Evolutionary conservation across 2,888 invertebrate genomes (phyloP).

Genomic region (Entomobrya multifasciata): DNA sequence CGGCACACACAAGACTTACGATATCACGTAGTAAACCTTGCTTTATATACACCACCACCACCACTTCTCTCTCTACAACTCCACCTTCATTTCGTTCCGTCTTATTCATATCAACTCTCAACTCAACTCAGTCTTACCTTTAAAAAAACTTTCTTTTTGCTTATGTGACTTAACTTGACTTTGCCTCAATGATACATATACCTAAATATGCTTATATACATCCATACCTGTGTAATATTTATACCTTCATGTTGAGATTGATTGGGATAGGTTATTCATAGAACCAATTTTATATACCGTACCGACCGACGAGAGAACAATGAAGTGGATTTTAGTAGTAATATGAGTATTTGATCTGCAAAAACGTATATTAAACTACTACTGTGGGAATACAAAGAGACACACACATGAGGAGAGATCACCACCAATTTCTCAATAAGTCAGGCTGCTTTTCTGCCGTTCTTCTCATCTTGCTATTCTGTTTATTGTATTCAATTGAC

Average conservation of each 20-base stretch:
- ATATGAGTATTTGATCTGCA: too few relatives aligned
- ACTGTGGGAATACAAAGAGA: background rate
- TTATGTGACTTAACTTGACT: background rate
- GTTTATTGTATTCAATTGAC: background rate
- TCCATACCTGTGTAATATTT: background rate
- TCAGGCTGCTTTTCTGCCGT: background rate
- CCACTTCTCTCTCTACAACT: conserved; percentile 11
- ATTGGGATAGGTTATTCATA: conserved; percentile 43
- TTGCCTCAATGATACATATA: too few relatives aligned
- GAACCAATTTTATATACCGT: background rate
- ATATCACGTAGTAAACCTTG: too few relatives aligned
- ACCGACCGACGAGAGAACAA: too few relatives aligned
- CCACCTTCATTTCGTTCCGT: conserved; percentile 20
- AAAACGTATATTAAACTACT: too few relatives aligned
- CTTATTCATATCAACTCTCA: background rate
- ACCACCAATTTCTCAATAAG: background rate
- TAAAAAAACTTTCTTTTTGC: conserved; percentile 18
- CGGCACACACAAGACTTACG: background rate
- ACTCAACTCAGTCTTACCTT: background rate
- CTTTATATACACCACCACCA: background rate
- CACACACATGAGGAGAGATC: background rate
- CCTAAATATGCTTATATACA: too few relatives aligned
- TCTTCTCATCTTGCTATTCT: too few relatives aligned
- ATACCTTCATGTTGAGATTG: background rate
- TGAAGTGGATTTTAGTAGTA: background rate